These are phyloP conservation scores for Strix uralensis DNA, from an alignment of 2,113 vertebrate genomes.

Conservation along the genomic window DNA sequence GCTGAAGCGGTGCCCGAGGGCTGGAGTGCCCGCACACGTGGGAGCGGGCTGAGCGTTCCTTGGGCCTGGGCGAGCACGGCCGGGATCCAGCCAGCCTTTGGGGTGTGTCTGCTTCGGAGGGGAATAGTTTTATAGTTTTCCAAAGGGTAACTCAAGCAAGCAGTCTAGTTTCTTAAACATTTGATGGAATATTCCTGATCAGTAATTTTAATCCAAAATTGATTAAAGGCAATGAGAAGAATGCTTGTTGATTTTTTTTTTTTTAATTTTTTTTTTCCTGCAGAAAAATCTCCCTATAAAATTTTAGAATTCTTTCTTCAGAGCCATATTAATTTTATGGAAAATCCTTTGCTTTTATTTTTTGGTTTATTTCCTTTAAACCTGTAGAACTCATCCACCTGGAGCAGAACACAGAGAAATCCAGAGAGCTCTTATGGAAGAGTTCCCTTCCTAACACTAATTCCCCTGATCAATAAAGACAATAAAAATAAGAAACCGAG, in stretches of 20 bases:
- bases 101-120: accelerated
- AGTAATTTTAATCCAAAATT: neutral
- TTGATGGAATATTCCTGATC: neutral
- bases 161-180: too few relatives aligned
- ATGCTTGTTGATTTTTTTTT: neutral
- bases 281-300: neutral
- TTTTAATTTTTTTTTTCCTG: neutral
- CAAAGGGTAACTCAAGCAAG: too few relatives aligned
- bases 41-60: too few relatives aligned
- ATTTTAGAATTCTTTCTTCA: neutral
- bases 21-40: too few relatives aligned
- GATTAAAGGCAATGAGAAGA: neutral
- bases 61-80: too few relatives aligned
- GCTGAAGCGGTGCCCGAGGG: neutral
- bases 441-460: neutral
- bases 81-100: neutral
- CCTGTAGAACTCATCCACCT: neutral
- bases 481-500: neutral
- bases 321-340: neutral
- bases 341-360: neutral
- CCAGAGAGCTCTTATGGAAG: neutral
- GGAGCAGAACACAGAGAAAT: neutral
- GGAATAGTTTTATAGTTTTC: neutral
- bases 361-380: neutral
- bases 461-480: neutral